These are phyloP conservation scores for Vulpes lagopus DNA, from an alignment of 2,113 vertebrate species.

Conservation along the genomic window DNA sequence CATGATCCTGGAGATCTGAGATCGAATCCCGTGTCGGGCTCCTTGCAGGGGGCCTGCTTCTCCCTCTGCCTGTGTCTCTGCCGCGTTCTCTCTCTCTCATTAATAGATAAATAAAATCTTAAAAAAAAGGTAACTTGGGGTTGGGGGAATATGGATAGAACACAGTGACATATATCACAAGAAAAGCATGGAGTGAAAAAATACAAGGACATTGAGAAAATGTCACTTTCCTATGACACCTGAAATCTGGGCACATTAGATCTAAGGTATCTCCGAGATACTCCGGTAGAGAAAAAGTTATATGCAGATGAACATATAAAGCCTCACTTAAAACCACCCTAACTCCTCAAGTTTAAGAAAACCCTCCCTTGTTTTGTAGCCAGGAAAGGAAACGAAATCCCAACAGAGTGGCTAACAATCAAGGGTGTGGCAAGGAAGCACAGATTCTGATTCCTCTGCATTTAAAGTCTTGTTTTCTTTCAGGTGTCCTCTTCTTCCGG, in stretches of 20 bases:
- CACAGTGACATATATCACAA: background rate
- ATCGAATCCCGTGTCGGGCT: too few species aligned
- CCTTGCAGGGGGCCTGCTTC: too few species aligned
- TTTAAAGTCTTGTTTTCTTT: background rate
- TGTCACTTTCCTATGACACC: background rate
- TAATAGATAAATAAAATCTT: too few species aligned
- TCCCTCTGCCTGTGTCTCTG: too few species aligned
- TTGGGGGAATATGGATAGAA: background rate
- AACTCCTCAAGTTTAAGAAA: background rate
- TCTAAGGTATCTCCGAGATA: background rate
- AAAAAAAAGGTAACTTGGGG: background rate
- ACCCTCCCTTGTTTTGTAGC: background rate
- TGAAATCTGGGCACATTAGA: background rate
- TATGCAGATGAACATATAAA: background rate
- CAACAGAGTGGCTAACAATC: background rate
- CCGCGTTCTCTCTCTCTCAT: too few species aligned
- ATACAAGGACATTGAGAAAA: background rate
- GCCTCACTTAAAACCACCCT: background rate
- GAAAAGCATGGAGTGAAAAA: background rate
- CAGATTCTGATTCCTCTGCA: background rate
- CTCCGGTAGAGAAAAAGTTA: background rate
- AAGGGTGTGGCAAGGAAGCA: background rate
- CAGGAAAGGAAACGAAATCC: conserved; percentile 12
- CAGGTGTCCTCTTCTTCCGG: background rate
- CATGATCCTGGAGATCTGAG: too few species aligned